phyloP scores from a whole-genome alignment of 2,888 invertebrate genomes.

The Arenicola marina region DNA sequence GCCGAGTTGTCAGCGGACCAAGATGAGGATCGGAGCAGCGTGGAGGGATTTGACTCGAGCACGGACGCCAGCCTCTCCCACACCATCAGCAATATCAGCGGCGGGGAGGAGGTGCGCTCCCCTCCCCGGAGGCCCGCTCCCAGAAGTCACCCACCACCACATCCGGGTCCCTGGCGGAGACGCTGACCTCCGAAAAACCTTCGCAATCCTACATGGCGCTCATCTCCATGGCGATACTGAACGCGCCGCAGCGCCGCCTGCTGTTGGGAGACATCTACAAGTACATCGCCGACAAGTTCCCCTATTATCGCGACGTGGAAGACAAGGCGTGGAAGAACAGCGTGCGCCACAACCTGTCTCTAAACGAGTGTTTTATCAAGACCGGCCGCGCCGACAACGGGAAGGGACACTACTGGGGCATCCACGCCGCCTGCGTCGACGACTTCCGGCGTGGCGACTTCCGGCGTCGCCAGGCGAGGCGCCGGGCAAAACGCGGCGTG shows the following conservation, averaged over 20 bases:
- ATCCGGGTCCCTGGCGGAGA: too few relatives aligned
- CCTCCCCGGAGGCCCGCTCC: background rate
- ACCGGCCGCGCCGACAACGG: slow-evolving; percentile 47
- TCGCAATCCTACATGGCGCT: slow-evolving; percentile 30
- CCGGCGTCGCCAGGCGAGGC: slow-evolving; percentile 43
- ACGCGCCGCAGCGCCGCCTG: slow-evolving; percentile 12
- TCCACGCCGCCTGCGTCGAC: slow-evolving; percentile 55
- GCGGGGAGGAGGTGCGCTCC: slow-evolving; percentile 7
- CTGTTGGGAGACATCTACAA: slow-evolving; percentile 29
- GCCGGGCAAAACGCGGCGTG: slow-evolving; percentile 2
- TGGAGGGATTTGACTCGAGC: background rate
- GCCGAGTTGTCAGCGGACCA: too few relatives aligned
- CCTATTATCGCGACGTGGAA: slow-evolving; percentile 26
- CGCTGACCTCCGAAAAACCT: slow-evolving; percentile 16
- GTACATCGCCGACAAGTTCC: slow-evolving; percentile 27
- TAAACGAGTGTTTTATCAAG: slow-evolving; percentile 37
- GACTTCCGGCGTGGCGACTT: slow-evolving; percentile 56
- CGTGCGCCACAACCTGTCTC: slow-evolving; percentile 34
- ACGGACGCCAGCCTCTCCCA: background rate
- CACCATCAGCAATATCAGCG: background rate
- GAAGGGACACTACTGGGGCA: slow-evolving; percentile 56
- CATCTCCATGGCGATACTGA: slow-evolving; percentile 31
- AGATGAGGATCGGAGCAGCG: background rate
- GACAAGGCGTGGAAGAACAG: slow-evolving; percentile 37
- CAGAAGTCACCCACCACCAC: too few relatives aligned